These are phyloP conservation scores for Daboia siamensis DNA, from an alignment of 2,113 vertebrate species.

Conservation along the genomic window DNA sequence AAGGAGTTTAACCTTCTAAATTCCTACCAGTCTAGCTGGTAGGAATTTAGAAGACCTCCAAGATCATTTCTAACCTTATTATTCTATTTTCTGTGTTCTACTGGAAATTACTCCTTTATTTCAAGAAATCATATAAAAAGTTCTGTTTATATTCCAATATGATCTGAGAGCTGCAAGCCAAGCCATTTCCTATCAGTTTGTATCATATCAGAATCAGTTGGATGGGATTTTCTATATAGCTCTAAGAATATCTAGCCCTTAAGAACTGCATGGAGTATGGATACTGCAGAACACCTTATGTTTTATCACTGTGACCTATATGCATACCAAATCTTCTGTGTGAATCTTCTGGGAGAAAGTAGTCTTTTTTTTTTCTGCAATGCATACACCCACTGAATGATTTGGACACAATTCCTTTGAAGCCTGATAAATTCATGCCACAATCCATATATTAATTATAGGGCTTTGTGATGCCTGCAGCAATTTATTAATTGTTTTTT, in stretches of 20 bases:
- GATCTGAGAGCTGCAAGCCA: too few species aligned
- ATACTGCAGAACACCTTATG: neutral
- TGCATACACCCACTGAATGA: slow-evolving; percentile 3
- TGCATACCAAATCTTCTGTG: slow-evolving; percentile 26
- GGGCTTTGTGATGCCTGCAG: neutral
- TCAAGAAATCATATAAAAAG: neutral
- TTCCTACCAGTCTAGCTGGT: too few species aligned
- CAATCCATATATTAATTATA: slow-evolving; percentile 6
- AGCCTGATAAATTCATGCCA: neutral
- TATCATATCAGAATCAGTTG: neutral
- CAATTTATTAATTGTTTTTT: neutral
- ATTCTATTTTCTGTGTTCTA: too few species aligned
- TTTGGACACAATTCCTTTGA: slow-evolving; percentile 28
- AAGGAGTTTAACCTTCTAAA: too few species aligned
- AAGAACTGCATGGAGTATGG: neutral
- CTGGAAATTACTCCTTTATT: too few species aligned
- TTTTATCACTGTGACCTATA: slow-evolving; percentile 10
- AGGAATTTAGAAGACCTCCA: too few species aligned
- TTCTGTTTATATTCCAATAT: neutral
- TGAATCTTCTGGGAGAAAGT: slow-evolving; percentile 8
- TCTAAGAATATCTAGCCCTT: neutral
- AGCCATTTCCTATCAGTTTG: neutral
- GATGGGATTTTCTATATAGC: neutral
- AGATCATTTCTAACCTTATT: too few species aligned
- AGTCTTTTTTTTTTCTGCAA: neutral